Base-by-base conservation (phyloP, 2,113 vertebrate species). In the Colius striatus region DNA sequence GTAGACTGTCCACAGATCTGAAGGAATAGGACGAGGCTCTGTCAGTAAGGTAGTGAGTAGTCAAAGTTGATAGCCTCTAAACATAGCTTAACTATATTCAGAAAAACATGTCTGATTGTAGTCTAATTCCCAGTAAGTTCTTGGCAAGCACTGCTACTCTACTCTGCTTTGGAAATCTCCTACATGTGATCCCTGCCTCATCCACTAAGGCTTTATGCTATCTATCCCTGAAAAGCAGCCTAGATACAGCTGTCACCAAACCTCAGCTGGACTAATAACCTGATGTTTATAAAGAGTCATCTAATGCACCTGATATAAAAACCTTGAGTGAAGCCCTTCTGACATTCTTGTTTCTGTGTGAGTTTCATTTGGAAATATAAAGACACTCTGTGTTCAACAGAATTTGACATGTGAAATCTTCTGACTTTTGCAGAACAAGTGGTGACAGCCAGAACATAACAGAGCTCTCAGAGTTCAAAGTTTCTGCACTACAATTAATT, bases 401-500 rank as follows among this genome's bases (percentile, higher is more conserved):
- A 68, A 75, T 26, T 15, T 45, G 54, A 74, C 12, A 34, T 29
- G 20, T 72, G 85, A 88, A 94, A 66, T 87, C 50, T 57, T 88
- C 68, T 74, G 30, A 72, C 53, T 87, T 93, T 82, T 87, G 32
- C 36, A 62, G 63, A 92, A 87, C 0, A 17, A 91, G 70, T 78
- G 36, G 67, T 91, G 90, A 89, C 88, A 95, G 74, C 43, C 45
- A 14, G 88, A 92, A 92, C 70, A 45, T 63, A 79, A 76, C 36
- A 41, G 10, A 71, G 54, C 25, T 94, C 58, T 92, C 51, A 41
- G 79, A 67, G 83, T 92, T 93, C 85, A 86, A 92, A 95, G 75
- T 80, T 25, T 94, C 71, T 95, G 60, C 34, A 47, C 62, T 70
- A 71, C 75, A 94, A 75, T 96, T 96, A 95, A 86, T 95, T 96